Evolutionary conservation across 2,888 invertebrate species (phyloP).

Genomic region (Isoperla grammatica): DNA sequence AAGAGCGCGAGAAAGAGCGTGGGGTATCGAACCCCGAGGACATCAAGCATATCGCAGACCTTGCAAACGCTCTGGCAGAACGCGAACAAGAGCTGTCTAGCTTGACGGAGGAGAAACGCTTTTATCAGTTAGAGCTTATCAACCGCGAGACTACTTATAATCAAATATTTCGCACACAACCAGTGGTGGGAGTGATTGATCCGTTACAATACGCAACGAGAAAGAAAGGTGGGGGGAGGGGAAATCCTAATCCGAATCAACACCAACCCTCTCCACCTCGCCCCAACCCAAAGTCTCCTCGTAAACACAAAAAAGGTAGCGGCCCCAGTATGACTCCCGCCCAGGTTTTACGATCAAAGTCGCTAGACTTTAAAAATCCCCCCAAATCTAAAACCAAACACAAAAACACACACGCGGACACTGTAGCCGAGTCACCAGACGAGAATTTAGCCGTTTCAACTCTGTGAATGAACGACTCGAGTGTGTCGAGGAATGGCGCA

Average conservation of each 20-base stretch:
- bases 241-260: not conserved
- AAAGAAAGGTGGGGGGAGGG: conserved; percentile 11
- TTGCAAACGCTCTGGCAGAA: conserved; percentile 51
- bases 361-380: conserved; percentile 5
- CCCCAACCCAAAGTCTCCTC: not conserved
- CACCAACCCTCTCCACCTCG: too few species aligned
- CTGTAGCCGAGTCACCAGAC: too few species aligned
- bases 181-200: not conserved
- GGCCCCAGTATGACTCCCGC: too few species aligned
- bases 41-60: conserved; percentile 49
- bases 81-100: conserved; percentile 53
- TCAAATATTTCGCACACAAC: not conserved
- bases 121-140: conserved; percentile 49
- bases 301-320: not conserved
- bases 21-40: conserved; percentile 53
- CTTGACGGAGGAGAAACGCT: conserved; percentile 52
- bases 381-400: not conserved
- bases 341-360: not conserved
- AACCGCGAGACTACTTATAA: not conserved
- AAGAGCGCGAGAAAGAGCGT: conserved; percentile 50
- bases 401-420: too few species aligned
- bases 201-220: not conserved
- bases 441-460: not conserved
- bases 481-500: too few species aligned
- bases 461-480: not conserved